Conservation (phyloP, 2,113 vertebrate species). For the cattle (Bos taurus) region DNA sequence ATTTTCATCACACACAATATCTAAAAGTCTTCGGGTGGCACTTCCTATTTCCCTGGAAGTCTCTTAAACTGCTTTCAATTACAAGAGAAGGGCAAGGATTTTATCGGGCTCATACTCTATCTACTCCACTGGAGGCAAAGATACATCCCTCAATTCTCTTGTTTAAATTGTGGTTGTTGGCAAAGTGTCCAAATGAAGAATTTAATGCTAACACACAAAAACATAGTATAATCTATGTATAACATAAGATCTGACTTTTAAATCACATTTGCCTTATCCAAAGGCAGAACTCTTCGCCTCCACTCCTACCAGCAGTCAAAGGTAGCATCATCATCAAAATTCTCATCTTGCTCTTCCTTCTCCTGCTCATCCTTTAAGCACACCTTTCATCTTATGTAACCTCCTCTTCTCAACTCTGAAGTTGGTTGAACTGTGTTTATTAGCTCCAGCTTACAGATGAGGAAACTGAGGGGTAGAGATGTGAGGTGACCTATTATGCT, state of each 20-base stretch:
- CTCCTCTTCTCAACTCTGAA: not conserved
- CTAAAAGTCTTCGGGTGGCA: too few species aligned
- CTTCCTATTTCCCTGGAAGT: too few species aligned
- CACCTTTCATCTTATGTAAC: not conserved
- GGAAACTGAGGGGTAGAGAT: not conserved
- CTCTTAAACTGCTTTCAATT: too few species aligned
- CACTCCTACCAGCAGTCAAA: not conserved
- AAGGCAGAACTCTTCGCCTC: not conserved
- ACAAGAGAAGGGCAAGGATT: too few species aligned
- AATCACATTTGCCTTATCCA: not conserved
- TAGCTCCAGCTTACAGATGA: not conserved
- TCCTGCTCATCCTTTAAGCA: not conserved
- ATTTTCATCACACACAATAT: too few species aligned
- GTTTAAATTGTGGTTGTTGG: too few species aligned
- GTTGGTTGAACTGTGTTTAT: not conserved
- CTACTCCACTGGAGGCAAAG: too few species aligned
- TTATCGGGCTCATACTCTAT: too few species aligned
- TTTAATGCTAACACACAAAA: too few species aligned
- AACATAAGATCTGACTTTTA: not conserved
- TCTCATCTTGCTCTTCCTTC: not conserved
- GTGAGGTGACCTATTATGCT: not conserved
- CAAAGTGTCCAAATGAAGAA: too few species aligned
- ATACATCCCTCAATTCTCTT: too few species aligned
- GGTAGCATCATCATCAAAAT: not conserved
- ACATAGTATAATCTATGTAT: too few species aligned